A percentile compares a stretch with the other conserved stretches of the same genome.
phyloP scores from a whole-genome alignment of 2,888 invertebrate species.

The Sesia bembeciformis region DNA sequence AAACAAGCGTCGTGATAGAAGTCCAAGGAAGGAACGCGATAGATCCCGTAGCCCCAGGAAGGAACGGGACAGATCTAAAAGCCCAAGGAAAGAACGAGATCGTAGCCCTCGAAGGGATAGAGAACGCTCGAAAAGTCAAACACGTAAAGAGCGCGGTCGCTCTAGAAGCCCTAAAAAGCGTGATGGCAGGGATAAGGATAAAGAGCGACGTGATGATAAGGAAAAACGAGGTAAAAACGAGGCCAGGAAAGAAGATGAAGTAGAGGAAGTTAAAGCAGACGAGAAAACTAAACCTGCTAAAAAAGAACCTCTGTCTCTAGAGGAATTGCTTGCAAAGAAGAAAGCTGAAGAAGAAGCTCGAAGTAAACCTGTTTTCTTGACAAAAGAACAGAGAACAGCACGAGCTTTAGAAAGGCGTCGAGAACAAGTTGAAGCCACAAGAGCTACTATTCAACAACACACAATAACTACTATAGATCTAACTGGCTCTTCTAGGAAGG shows the following conservation, averaged over 20 bases:
- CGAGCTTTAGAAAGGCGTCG: constrained; percentile 92
- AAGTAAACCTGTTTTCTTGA: constrained; percentile 97
- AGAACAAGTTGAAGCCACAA: constrained; percentile 88
- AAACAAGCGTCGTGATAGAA: constrained; percentile 45
- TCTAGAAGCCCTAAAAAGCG: constrained; percentile 58
- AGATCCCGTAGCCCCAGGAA: constrained; percentile 32
- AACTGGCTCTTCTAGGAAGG: constrained; percentile 65
- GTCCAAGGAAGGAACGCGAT: constrained; percentile 31
- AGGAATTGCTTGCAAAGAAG: constrained; percentile 95
- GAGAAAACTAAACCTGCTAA: constrained; percentile 48
- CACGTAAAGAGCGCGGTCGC: constrained; percentile 40
- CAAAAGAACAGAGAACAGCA: constrained; percentile 94
- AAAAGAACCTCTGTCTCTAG: constrained; percentile 93
- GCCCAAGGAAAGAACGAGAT: constrained; percentile 8
- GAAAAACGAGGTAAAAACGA: constrained; percentile 50
- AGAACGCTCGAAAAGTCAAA: constrained; percentile 37
- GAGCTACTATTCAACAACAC: constrained; percentile 76
- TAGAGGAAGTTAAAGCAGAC: constrained; percentile 50
- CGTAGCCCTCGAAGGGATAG: constrained; percentile 37
- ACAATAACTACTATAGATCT: constrained; percentile 58
- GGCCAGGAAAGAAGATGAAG: constrained; percentile 45
- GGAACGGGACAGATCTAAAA: constrained; percentile 39
- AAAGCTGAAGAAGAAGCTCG: constrained; percentile 96
- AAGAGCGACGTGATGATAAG: constrained; percentile 52
- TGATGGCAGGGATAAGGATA: constrained; percentile 47